Base-by-base conservation (phyloP, 2,113 vertebrate genomes). In the Podilymbus podiceps region DNA sequence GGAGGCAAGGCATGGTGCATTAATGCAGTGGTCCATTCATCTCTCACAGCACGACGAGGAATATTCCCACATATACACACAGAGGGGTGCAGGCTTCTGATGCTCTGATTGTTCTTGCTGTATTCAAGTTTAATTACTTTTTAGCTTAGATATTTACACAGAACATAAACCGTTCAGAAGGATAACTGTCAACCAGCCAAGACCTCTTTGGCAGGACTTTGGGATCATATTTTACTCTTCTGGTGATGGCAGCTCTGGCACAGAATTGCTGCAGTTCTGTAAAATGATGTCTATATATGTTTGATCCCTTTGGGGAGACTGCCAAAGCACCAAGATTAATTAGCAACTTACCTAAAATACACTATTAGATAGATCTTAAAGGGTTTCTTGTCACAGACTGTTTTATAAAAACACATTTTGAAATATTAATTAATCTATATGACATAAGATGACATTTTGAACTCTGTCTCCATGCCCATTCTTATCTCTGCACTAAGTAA, bases 281-380 rank as follows among this genome's bases (percentile, higher is more conserved):
- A 89, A 91, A 95, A 95, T 74, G 50, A 42, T 52, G 58, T 92
- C 90, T 92, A 69, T 64, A 20, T 78, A 73, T 55, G 58, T 85
- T 88, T 85, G 91, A 95, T 89, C 93, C 78, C 71, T 91, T 83
- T 76, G 81, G 89, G 89, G 55, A 96, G 74, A 66, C 78, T 96
- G 94, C 89, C 89, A 93, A 92, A 92, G 82, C 59, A 96, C 62
- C 91, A 91, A 94, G 94, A 96, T 97, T 93, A 95, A 97, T 95
- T 93, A 95, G 75, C 85, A 89, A 63, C 87, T 94, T 89, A 82
- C 94, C 91, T 93, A 96, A 91, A 97, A 95, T 85, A 95, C 62
- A 82, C 27, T 60, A 20, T 69, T 85, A 93, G 92, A 81, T 28
- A 94, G 68, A 95, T 92, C 69, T 96, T 87, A 63, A 66, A 91